Conservation (phyloP, 2,113 vertebrate species). For the Bothrops jararaca region DNA sequence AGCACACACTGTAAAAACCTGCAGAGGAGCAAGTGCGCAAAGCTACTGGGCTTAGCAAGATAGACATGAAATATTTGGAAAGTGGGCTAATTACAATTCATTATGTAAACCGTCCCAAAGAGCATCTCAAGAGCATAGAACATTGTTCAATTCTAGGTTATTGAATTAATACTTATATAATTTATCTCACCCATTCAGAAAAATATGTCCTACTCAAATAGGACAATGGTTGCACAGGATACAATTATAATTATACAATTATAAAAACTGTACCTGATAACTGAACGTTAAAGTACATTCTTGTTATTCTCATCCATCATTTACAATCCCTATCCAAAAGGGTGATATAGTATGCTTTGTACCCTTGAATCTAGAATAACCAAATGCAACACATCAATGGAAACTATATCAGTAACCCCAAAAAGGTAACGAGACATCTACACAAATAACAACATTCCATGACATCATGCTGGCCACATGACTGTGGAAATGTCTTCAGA, state of each 20-base stretch:
- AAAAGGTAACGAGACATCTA: not conserved
- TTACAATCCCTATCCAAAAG: not conserved
- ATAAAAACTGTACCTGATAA: not conserved
- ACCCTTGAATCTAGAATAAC: not conserved
- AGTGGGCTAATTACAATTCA: constrained; percentile 86
- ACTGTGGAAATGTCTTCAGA: not conserved
- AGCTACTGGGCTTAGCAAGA: constrained; percentile 83
- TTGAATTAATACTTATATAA: not conserved
- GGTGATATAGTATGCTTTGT: not conserved
- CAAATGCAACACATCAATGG: not conserved
- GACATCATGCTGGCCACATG: not conserved
- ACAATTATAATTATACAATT: not conserved
- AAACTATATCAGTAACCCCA: not conserved
- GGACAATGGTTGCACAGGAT: not conserved
- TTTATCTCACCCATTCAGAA: not conserved
- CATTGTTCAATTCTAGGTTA: not conserved
- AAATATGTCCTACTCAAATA: not conserved
- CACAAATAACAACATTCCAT: not conserved
- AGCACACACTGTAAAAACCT: constrained; percentile 73
- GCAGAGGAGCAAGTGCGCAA: constrained; percentile 77
- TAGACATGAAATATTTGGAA: constrained; percentile 81
- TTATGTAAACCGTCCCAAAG: constrained; percentile 78
- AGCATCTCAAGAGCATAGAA: not conserved
- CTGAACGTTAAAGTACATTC: not conserved
- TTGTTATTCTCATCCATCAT: not conserved